phyloP scores from a whole-genome alignment of 1,140 invertebrate genomes.

The Dendrolimus punctatus region DNA sequence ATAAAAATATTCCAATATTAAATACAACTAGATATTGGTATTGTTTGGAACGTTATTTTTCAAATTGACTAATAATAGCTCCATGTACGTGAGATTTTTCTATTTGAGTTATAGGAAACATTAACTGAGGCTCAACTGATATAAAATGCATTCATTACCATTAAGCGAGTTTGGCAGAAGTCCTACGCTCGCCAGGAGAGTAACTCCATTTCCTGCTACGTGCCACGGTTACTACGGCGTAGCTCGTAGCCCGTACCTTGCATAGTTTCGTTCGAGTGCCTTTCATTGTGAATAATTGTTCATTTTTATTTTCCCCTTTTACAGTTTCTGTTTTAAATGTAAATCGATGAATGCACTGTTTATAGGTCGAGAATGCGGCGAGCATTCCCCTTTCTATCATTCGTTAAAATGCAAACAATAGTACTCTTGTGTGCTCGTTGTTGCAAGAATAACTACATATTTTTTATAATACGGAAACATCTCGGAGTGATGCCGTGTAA shows the following conservation, averaged over 20 bases:
- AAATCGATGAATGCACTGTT: conserved; percentile 10
- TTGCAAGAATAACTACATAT: background rate
- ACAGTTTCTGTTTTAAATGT: conserved; percentile 7
- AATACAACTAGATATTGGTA: too few species aligned
- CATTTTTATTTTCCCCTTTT: conserved; percentile 33
- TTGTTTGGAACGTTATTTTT: too few species aligned
- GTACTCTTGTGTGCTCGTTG: conserved; percentile 5
- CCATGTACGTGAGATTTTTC: background rate
- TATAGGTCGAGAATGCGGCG: conserved; percentile 26
- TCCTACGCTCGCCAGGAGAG: conserved; percentile 38
- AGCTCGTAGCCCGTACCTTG: conserved; percentile 30
- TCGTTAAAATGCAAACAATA: background rate
- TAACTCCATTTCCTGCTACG: conserved; percentile 59
- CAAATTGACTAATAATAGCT: too few species aligned
- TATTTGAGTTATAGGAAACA: background rate
- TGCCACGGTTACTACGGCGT: conserved; percentile 51
- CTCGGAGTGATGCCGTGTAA: too few species aligned
- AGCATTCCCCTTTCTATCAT: conserved; percentile 7
- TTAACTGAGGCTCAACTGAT: conserved; percentile 15
- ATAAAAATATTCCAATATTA: too few species aligned
- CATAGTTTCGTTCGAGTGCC: conserved; percentile 25
- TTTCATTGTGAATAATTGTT: conserved; percentile 52
- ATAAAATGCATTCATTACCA: conserved; percentile 50
- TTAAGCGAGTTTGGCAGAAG: conserved; percentile 51
- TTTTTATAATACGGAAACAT: background rate